Conservation (phyloP, 2,797 vertebrate species). For the Squalus acanthias region DNA sequence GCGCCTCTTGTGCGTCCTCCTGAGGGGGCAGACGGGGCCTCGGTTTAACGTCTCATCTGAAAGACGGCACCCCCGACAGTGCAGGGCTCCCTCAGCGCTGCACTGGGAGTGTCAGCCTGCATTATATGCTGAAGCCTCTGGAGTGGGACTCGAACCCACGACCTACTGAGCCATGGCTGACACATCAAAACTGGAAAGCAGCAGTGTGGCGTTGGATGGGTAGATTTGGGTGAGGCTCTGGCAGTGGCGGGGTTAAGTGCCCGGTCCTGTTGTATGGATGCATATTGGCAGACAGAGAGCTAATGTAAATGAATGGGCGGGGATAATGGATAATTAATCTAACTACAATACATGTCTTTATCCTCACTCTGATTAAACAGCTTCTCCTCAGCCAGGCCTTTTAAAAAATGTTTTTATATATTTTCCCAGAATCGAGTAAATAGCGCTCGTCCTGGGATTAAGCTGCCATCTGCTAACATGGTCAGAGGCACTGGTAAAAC, state of each 20-base stretch:
- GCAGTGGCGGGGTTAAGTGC: neutral
- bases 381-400: neutral
- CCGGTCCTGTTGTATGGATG: neutral
- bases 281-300: neutral
- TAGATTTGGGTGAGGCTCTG: neutral
- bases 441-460: neutral
- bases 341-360: neutral
- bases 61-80: neutral
- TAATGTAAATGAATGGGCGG: conserved; percentile 19
- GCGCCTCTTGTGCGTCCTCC: neutral
- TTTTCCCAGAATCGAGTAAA: neutral
- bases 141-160: neutral
- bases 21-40: neutral
- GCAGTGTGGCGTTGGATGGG: neutral
- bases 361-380: neutral
- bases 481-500: neutral
- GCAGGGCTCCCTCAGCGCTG: neutral
- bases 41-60: neutral
- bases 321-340: conserved; percentile 3
- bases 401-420: neutral
- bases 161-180: neutral
- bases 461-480: neutral
- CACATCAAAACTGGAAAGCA: neutral
- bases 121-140: neutral
- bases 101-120: neutral